A percentile compares a stretch with the other conserved stretches of the same genome.
Conservation (phyloP, 2,888 invertebrate species). For the Ennomos fuscantarius region DNA sequence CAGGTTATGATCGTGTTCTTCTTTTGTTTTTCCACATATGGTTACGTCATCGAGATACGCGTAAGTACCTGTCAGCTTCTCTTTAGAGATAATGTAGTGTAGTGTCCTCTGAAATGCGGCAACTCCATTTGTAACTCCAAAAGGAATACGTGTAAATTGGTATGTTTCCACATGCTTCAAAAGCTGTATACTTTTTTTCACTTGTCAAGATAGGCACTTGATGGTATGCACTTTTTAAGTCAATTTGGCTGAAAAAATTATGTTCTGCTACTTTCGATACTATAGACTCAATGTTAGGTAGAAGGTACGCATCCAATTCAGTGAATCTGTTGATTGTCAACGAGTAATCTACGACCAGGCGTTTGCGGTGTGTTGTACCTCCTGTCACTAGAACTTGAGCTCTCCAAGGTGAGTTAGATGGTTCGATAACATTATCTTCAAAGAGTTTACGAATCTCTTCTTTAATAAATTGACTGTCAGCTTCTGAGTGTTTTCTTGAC, state of each 20-base stretch:
- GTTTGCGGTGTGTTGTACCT: not conserved
- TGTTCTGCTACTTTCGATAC: not conserved
- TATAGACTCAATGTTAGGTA: not conserved
- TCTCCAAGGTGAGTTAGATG: constrained; percentile 1
- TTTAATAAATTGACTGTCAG: not conserved
- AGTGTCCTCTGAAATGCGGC: too few relatives aligned
- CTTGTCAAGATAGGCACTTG: not conserved
- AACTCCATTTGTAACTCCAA: not conserved
- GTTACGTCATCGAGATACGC: too few relatives aligned
- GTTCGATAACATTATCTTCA: not conserved
- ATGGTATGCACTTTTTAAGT: constrained; percentile 5
- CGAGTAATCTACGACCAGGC: constrained; percentile 4
- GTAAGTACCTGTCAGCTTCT: too few relatives aligned
- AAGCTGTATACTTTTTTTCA: too few relatives aligned
- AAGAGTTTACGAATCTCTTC: not conserved
- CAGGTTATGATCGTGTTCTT: too few relatives aligned
- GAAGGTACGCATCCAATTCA: constrained; percentile 1
- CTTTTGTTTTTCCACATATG: too few relatives aligned
- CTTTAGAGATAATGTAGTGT: too few relatives aligned
- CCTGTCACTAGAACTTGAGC: constrained; percentile 1
- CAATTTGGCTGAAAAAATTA: constrained; percentile 2
- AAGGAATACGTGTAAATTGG: constrained; percentile 2
- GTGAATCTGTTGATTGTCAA: constrained; percentile 1
- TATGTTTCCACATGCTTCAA: too few relatives aligned
- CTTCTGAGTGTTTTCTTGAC: not conserved